Base-by-base conservation (phyloP, 2,113 vertebrate genomes). In the Cyanistes caeruleus region DNA sequence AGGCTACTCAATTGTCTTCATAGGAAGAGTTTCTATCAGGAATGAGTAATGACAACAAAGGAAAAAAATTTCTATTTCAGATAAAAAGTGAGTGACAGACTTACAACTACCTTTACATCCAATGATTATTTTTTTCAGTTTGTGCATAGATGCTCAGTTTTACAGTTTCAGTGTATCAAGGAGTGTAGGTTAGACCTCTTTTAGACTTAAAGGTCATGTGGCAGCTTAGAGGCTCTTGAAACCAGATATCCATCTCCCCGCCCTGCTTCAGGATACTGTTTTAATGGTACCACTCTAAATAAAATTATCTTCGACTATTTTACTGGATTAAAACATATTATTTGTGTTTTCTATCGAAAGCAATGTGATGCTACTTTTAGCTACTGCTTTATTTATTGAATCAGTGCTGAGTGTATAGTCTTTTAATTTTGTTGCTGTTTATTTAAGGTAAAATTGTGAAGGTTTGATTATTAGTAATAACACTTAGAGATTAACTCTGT, bases 401-500 rank as follows among this genome's bases (percentile, higher is more conserved):
- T 77, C 46, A 81, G 24, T 62, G 20, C 6, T 51, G 55, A 80
- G 2, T 35, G 4, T 44, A 48, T 31, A 63, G 12, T 74, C 5
- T 58, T 9, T 62, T 80, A 64, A 76, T 85, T 95, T 91, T 89
- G 3, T 73, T 87, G 14, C 20, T 91, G 4, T 85, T 84, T 89
- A 49, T 81, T 79, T 89, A 88, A 53, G n/a, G 60, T 74, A 46
- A 84, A 60, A 4, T 91, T 90, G 68, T 33, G 30, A 74, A 62
- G 19, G 27, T 76, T 80, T 91, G 10, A 12, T 79, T 87, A 63
- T 85, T 91, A 82, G 19, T 25, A 80, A 28, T 70, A 90, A 77
- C 24, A 62, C 31, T 89, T 87, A 82, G 43, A 95, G 53, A 90
- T 80, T 93, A 94, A 56, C 62, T 92, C 60, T 88, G 15, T 82